Conservation (phyloP, 2,113 vertebrate genomes). For the Tetrax tetrax region DNA sequence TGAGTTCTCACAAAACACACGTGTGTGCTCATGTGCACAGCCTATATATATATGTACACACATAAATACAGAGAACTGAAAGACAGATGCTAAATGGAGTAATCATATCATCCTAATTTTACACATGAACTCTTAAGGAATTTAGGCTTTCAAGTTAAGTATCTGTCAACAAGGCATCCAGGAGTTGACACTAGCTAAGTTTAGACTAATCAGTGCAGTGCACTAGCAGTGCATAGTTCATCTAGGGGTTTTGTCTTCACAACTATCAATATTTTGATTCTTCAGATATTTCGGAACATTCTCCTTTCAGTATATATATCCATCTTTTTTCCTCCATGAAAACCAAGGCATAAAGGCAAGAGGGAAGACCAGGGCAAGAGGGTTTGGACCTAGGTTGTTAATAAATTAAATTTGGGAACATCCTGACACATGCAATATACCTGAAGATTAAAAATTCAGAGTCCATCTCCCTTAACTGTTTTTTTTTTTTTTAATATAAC, state of each 20-base stretch:
- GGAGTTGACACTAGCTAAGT: background rate
- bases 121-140: background rate
- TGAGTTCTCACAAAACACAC: background rate
- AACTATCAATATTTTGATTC: background rate
- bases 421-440: background rate
- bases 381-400: background rate
- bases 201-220: background rate
- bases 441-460: background rate
- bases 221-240: background rate
- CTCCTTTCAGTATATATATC: background rate
- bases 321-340: background rate
- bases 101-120: background rate
- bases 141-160: background rate
- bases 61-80: background rate
- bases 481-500: background rate
- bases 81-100: background rate
- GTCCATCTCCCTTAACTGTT: background rate
- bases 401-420: background rate
- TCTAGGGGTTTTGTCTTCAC: background rate
- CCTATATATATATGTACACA: background rate
- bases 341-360: background rate
- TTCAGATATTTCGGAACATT: background rate
- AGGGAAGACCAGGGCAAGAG: background rate
- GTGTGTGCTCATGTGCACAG: accelerated
- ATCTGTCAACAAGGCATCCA: background rate